These are phyloP conservation scores for Lepidonotus clava DNA, from an alignment of 2,888 invertebrate genomes.

Conservation along the genomic window DNA sequence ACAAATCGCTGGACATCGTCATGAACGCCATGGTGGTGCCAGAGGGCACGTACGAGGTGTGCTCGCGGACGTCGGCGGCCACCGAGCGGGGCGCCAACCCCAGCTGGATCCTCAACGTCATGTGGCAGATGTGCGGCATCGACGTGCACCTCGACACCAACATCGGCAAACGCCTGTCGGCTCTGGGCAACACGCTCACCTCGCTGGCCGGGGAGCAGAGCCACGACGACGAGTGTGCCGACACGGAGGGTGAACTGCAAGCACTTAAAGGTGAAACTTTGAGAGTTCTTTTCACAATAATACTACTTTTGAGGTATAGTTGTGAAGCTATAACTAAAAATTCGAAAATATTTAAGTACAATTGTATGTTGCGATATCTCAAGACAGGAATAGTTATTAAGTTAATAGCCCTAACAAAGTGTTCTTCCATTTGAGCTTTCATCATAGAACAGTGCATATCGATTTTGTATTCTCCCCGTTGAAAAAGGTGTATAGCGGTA, in stretches of 20 bases:
- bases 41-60: constrained; percentile 98
- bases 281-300: not conserved
- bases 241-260: constrained; percentile 52
- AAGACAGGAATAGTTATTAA: no score
- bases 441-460: no score
- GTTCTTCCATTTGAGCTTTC: no score
- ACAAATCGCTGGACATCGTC: constrained; percentile 82
- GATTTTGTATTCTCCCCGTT: no score
- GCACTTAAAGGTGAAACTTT: constrained; percentile 16
- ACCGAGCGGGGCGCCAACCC: constrained; percentile 84
- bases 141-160: constrained; percentile 97
- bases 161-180: constrained; percentile 96
- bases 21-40: constrained; percentile 93
- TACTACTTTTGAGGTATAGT: no score
- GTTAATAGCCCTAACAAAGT: no score
- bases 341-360: no score
- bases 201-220: constrained; percentile 90
- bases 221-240: constrained; percentile 22
- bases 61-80: constrained; percentile 92
- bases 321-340: no score
- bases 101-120: constrained; percentile 98
- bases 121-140: constrained; percentile 99
- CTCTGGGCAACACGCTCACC: constrained; percentile 96
- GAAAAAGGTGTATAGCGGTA: no score
- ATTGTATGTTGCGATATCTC: no score